Percentiles rank a stretch among this genome's conserved stretches.
These are phyloP conservation scores for Psilopogon haemacephalus DNA, from an alignment of 2,113 vertebrate genomes.

Conservation along the genomic window DNA sequence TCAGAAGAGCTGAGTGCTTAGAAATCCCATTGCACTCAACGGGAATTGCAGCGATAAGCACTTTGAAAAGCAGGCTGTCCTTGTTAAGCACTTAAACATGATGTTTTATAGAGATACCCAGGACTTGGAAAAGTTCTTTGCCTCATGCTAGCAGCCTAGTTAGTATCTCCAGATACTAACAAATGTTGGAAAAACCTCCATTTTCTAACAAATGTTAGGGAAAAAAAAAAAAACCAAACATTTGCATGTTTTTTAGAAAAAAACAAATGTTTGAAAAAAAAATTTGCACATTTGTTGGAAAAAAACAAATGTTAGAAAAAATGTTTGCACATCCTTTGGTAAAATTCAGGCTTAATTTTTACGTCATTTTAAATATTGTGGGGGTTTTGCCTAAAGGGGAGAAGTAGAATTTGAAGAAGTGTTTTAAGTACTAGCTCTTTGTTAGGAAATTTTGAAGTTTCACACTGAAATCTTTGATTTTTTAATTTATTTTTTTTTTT, in stretches of 20 bases:
- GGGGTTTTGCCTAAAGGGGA: neutral
- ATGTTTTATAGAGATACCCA: neutral
- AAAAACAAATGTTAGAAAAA: too few species aligned
- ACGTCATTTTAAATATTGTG: neutral
- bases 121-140: neutral
- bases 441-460: neutral
- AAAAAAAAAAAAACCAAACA: neutral
- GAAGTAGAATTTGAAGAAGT: neutral
- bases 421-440: neutral
- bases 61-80: slow-evolving; percentile 14
- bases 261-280: too few species aligned
- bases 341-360: neutral
- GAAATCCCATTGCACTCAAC: slow-evolving; percentile 42
- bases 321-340: neutral
- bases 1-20: slow-evolving; percentile 25
- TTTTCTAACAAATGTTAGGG: neutral
- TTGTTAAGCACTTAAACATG: neutral
- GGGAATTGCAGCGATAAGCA: slow-evolving; percentile 37
- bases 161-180: neutral
- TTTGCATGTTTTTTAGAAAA: too few species aligned
- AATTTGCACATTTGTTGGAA: too few species aligned
- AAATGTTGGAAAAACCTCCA: neutral
- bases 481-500: neutral
- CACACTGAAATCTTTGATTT: neutral
- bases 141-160: slow-evolving; percentile 19